These are phyloP conservation scores for Melanotaenia duboulayi DNA, from an alignment of 2,113 vertebrate genomes.

Conservation along the genomic window DNA sequence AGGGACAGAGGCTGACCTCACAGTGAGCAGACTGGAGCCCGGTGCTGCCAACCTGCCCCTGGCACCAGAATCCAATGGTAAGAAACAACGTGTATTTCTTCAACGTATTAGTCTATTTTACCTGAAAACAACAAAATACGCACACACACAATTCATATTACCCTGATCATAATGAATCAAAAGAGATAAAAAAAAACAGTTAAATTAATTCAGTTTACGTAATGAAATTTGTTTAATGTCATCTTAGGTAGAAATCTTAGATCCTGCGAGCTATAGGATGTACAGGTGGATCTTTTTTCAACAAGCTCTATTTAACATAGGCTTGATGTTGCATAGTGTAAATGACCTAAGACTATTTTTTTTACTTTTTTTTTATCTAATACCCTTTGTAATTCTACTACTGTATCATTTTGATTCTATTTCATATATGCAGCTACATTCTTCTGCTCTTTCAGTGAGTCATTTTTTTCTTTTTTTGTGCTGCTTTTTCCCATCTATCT, in stretches of 20 bases:
- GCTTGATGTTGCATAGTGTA: no score
- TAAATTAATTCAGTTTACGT: conserved; percentile 1
- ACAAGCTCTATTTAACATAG: no score
- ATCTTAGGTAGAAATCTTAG: not conserved
- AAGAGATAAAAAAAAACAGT: not conserved
- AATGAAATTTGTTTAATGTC: not conserved
- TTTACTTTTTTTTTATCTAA: no score
- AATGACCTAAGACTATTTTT: no score
- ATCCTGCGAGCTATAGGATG: not conserved
- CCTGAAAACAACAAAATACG: not conserved
- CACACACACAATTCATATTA: not conserved
- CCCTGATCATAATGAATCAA: not conserved
- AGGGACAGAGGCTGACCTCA: conserved; percentile 93
- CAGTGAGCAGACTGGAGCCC: conserved; percentile 88
- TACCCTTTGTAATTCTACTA: no score
- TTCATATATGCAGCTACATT: not conserved
- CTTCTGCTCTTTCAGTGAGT: not conserved
- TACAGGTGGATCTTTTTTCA: no score
- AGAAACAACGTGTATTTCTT: not conserved
- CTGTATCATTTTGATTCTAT: not conserved
- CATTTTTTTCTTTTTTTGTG: not conserved
- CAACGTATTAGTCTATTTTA: not conserved
- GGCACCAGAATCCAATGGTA: conserved; percentile 89
- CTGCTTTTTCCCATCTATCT: not conserved
- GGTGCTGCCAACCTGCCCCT: conserved; percentile 76